phyloP scores from a whole-genome alignment of 1,140 invertebrate genomes.

The Pteromalus puparum region DNA sequence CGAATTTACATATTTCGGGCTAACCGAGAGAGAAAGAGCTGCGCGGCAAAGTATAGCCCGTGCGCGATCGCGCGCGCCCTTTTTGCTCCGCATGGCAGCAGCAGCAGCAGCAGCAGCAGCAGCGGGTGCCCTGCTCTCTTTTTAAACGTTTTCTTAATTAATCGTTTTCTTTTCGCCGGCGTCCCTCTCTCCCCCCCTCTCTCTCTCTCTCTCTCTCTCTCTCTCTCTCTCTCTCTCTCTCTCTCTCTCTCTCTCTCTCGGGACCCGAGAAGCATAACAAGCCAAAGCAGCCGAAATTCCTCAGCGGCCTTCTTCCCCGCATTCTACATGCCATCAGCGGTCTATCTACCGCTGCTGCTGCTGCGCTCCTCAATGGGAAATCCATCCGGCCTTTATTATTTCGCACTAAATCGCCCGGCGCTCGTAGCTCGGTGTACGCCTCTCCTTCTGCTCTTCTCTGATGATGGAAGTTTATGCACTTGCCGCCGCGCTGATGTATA shows the following conservation, averaged over 20 bases:
- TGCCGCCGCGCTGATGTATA: not conserved
- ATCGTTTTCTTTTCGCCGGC: slow-evolving; percentile 36
- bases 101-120: not conserved
- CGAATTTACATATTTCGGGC: slow-evolving; percentile 39
- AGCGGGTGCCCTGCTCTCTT: slow-evolving; percentile 16
- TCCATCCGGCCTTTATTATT: slow-evolving; percentile 53
- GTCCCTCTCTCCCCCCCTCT: not conserved
- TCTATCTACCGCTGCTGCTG: not conserved
- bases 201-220: not conserved
- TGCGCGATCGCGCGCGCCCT: slow-evolving; percentile 6
- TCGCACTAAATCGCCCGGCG: slow-evolving; percentile 48
- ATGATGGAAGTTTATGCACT: slow-evolving; percentile 37
- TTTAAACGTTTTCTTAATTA: slow-evolving; percentile 50
- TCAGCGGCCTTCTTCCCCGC: slow-evolving; percentile 8
- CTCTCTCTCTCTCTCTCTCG: not conserved
- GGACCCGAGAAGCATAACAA: slow-evolving; percentile 24
- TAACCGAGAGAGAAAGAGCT: not conserved
- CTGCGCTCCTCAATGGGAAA: slow-evolving; percentile 46
- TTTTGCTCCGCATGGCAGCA: not conserved
- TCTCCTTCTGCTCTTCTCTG: not conserved
- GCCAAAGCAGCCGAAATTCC: slow-evolving; percentile 22
- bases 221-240: not conserved
- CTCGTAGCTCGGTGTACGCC: not conserved
- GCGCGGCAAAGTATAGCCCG: slow-evolving; percentile 43
- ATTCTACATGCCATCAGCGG: not conserved